Evolutionary conservation across 2,888 invertebrate genomes (phyloP), one percentile per base, ranked within the genome.

Genomic region (Biston betularia): DNA sequence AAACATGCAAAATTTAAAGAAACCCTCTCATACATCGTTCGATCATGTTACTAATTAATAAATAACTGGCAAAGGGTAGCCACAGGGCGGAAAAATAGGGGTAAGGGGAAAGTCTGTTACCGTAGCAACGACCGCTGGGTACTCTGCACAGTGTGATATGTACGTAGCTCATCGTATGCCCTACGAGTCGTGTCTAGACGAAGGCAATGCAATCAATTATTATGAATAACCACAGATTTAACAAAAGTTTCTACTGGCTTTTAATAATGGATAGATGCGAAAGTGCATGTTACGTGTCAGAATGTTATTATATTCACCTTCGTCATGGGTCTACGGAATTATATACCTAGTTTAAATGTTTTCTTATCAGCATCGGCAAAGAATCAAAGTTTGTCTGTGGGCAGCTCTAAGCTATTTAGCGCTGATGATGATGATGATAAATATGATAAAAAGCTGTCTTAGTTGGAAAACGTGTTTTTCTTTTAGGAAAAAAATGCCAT

Each of bases 81-180:
- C n/a, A 11, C 55, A 45, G 65, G 42, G 11, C 42, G 48, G 56
- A 55, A 62, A 59, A 57, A 49, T 46, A 34, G 44, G 52, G 45
- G 55, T 35, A 24, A 38, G 54, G 53, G 68, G 68, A 65, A 12
- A 55, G 72, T 70, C 72, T 72, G 72, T 68, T 63, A 60, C 72
- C 72, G 44, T 66, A 65, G 69, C 67, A 71, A 71, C 71, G 54
- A 57, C 10, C 34, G 40, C 14, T 24, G 57, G 46, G 62, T n/a
- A 24, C 54, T 46, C 50, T 15, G n/a, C n/a, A 38, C 33, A 15
- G 11, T 60, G 58, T 38, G 48, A 49, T 49, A 44, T 1, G 24
- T 14, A 42, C 38, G 49, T 50, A 40, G 46, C 46, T 46, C 40
- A 65, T 50, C 60, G 61, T 61, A 65, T 48, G 53, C 57, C 65